Evolutionary conservation across 2,888 invertebrate genomes (phyloP).

Genomic region (Amiota minor): DNA sequence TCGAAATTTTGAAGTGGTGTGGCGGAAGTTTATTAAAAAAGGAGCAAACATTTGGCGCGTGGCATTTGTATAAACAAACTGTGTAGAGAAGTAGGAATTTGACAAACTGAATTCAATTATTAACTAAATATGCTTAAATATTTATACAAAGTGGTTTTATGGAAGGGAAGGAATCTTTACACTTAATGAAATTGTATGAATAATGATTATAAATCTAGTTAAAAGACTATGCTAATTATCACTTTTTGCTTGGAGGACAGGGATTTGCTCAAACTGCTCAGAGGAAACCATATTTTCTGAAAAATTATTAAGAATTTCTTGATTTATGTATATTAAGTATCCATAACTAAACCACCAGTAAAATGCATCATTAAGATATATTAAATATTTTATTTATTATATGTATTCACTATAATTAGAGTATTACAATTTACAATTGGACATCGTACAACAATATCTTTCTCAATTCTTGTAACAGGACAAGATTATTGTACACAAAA

Average conservation of each 20-base stretch:
- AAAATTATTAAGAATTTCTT: too few relatives aligned
- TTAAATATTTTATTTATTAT: constrained; percentile 43
- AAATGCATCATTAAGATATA: not conserved
- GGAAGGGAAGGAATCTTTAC: constrained; percentile 45
- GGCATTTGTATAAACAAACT: constrained; percentile 46
- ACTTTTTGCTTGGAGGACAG: too few relatives aligned
- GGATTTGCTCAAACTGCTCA: too few relatives aligned
- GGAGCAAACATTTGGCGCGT: constrained; percentile 58
- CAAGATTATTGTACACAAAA: constrained; percentile 29
- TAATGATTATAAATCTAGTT: too few relatives aligned
- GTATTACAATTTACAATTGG: constrained; percentile 62
- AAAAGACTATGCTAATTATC: too few relatives aligned
- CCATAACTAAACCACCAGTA: too few relatives aligned
- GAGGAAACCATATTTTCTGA: too few relatives aligned
- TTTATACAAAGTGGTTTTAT: constrained; percentile 52
- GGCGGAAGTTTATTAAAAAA: constrained; percentile 62
- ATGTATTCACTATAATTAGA: constrained; percentile 48
- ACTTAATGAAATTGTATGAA: constrained; percentile 36
- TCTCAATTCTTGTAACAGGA: constrained; percentile 28
- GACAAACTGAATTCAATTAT: constrained; percentile 52
- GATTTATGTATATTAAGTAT: too few relatives aligned
- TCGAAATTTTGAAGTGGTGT: constrained; percentile 30
- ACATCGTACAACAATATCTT: constrained; percentile 64
- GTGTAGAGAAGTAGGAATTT: constrained; percentile 8
- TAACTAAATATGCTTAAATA: constrained; percentile 64